phyloP scores from a whole-genome alignment of 2,113 vertebrate species.

The Malurus alboscapulatus region DNA sequence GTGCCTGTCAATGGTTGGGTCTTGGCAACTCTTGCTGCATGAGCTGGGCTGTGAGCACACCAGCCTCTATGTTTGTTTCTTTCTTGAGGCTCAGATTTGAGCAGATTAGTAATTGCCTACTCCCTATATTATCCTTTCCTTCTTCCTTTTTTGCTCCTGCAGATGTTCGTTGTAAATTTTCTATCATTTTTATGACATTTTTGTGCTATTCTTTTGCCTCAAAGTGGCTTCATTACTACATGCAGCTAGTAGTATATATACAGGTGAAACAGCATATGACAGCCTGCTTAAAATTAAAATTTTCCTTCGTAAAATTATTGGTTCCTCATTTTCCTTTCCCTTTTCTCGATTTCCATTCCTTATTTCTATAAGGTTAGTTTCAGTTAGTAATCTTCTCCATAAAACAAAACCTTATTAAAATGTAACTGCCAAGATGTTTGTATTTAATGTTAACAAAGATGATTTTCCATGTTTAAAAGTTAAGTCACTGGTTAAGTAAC shows the following conservation, averaged over 20 bases:
- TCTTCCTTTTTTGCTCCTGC: background rate
- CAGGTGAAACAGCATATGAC: background rate
- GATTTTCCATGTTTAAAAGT: background rate
- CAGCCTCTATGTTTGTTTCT: background rate
- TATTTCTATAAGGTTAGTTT: background rate
- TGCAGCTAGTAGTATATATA: background rate
- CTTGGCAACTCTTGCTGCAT: background rate
- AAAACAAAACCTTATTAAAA: background rate
- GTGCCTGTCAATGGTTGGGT: rapidly evolving
- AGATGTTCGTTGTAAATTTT: background rate
- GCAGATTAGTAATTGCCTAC: background rate
- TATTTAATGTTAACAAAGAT: background rate
- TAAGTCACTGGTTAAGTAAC: background rate
- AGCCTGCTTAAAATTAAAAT: too few relatives aligned
- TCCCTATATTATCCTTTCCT: background rate
- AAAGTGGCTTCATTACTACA: background rate
- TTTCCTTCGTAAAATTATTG: background rate
- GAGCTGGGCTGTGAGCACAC: background rate
- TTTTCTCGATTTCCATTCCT: background rate
- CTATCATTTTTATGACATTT: background rate
- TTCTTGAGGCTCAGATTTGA: background rate
- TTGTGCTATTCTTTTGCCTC: background rate
- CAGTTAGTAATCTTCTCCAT: background rate
- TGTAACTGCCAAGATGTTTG: background rate
- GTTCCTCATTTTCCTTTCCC: background rate